Conservation (phyloP, 2,113 vertebrate genomes). For the Apistogramma diplotaenia region DNA sequence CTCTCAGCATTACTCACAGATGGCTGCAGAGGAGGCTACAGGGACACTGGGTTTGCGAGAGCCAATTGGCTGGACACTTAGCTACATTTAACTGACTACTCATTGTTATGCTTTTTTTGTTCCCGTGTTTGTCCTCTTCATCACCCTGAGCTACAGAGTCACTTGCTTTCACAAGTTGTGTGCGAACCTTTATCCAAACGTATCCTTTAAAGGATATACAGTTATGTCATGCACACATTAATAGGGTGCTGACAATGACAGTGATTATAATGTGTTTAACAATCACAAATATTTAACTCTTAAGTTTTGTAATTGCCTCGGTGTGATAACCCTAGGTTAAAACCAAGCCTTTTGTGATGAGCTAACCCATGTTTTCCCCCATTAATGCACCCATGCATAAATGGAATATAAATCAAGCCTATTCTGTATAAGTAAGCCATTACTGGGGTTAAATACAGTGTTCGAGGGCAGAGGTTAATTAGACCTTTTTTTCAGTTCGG, state of each 20-base stretch:
- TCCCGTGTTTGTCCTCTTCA: not conserved
- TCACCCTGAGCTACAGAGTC: not conserved
- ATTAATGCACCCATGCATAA: conserved; percentile 16
- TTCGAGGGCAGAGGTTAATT: conserved; percentile 49
- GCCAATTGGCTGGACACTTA: conserved; percentile 19
- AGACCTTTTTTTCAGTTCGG: conserved; percentile 43
- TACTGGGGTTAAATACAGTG: conserved; percentile 50
- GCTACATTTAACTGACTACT: conserved; percentile 6
- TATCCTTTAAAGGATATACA: not conserved
- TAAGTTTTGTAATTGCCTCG: not conserved
- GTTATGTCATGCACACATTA: not conserved
- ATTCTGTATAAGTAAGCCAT: conserved; percentile 45
- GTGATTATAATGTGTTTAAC: not conserved
- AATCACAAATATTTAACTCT: conserved; percentile 16
- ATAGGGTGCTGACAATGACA: not conserved
- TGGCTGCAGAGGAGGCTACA: conserved; percentile 50
- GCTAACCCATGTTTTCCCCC: not conserved
- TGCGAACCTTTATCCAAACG: not conserved
- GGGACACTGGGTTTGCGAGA: conserved; percentile 30
- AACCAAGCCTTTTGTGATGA: conserved; percentile 2
- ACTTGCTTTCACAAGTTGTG: not conserved
- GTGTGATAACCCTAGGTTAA: conserved; percentile 9
- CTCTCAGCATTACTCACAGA: conserved; percentile 35
- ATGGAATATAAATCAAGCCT: conserved; percentile 48
- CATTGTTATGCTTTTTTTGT: conserved; percentile 7